Evolutionary conservation across 2,797 vertebrate genomes (phyloP), one percentile per base, ranked within the genome.

Genomic region (Gallinago nigripennis): DNA sequence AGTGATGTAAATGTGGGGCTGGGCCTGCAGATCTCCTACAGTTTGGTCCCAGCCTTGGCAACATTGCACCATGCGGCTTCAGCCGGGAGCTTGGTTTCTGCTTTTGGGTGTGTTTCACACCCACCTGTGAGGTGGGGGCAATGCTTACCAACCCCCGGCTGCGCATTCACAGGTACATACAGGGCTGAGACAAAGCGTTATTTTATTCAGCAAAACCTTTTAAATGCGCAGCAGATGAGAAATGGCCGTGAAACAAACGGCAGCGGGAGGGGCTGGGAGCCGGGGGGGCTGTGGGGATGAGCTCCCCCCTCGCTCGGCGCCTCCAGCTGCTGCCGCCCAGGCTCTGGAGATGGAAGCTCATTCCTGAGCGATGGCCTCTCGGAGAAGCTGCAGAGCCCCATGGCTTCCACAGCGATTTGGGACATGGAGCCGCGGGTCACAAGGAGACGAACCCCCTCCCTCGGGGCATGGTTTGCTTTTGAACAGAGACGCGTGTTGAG

Each of bases 101-200:
- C 28, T 51, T 64, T 88, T 12, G 25, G 30, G 28, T 61, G 46
- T 64, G 14, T 66, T 78, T 73, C 21, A 7, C 20, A 6, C 31
- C 11, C 13, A 1, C 12, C 18, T 35, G 25, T 16, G 39, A 43
- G 41, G 37, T 2, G 12, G 16, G 46, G 13, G 18, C 0, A 3
- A 56, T 3, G 7, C 20, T 27, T 4, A 5, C 24, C 25, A 23
- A 5, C 48, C 37, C 54, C 48, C 18, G 16, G 2, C 46, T 12
- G 18, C 12, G 57, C 51, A 9, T 20, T 51, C 1, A 0, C 20
- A 46, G 43, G 41, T 20, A 25, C 33, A 56, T 9, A 11, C 0
- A 3, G 41, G n/a, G 58, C 60, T 20, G 58, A 41, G 13, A 16
- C 16, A 21, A 54, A 57, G n/a, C 1, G 0, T 14, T 56, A 3